These are phyloP conservation scores for Bombyx mandarina DNA, from an alignment of 1,140 invertebrate genomes.

Conservation along the genomic window DNA sequence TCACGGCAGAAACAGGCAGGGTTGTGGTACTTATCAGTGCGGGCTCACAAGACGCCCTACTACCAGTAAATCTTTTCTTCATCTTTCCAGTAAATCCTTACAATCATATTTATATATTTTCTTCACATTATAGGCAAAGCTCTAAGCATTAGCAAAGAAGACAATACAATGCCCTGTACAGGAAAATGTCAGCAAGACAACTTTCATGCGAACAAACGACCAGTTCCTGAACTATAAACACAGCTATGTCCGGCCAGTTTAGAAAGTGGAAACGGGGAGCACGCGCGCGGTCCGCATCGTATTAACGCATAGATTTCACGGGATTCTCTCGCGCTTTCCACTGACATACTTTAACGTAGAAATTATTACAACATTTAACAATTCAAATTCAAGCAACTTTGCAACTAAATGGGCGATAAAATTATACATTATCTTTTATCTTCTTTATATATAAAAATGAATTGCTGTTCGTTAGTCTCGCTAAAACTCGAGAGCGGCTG, in stretches of 20 bases:
- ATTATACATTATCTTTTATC: no score
- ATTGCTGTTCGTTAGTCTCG: no score
- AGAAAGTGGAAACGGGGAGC: constrained; percentile 60
- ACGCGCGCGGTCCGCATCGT: constrained; percentile 27
- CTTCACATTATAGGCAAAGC: no score
- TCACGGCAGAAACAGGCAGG: no score
- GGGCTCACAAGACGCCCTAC: no score
- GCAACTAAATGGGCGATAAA: no score
- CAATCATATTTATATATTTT: no score
- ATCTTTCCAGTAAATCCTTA: not conserved
- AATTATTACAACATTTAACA: constrained; percentile 1
- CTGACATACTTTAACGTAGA: constrained; percentile 52
- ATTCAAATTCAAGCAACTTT: no score
- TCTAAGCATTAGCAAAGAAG: not conserved
- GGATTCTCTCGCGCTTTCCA: constrained; percentile 66
- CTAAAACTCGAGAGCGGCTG: no score
- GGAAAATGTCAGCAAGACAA: constrained; percentile 44
- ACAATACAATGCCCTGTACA: constrained; percentile 20
- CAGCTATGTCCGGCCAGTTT: constrained; percentile 43
- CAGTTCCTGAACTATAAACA: constrained; percentile 62
- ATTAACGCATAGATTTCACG: constrained; percentile 58
- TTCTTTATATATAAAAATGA: no score
- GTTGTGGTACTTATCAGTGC: no score
- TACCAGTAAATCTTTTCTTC: not conserved
- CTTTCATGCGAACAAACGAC: constrained; percentile 27